A percentile compares a stretch with the other conserved stretches of the same genome.
Evolutionary conservation across 2,888 invertebrate genomes (phyloP).

Genomic region (Apodemia mormo): DNA sequence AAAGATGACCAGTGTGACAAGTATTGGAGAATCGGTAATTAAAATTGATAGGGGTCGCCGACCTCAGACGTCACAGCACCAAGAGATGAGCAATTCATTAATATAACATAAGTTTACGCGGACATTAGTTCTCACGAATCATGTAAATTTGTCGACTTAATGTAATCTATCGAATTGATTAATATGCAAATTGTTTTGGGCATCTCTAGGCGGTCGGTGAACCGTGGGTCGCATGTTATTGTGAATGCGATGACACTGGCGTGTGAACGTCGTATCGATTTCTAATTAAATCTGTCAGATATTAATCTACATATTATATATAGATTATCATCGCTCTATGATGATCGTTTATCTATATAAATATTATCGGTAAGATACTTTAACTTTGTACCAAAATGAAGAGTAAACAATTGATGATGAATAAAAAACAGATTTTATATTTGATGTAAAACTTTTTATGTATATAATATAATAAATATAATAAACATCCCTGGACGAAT

Average conservation of each 20-base stretch:
- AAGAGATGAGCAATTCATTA: constrained; percentile 76
- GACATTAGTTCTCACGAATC: constrained; percentile 78
- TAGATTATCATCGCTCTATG: no score
- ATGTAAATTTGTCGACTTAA: constrained; percentile 81
- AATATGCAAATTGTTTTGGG: constrained; percentile 77
- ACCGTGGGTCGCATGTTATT: constrained; percentile 66
- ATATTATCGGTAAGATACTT: no score
- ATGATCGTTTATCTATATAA: no score
- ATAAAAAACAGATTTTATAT: no score
- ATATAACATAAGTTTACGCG: constrained; percentile 80
- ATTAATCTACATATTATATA: background rate
- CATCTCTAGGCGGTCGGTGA: constrained; percentile 79
- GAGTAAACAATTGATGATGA: no score
- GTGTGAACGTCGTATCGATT: constrained; percentile 83
- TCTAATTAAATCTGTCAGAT: constrained; percentile 1
- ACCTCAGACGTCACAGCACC: constrained; percentile 44
- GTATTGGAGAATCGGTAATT: constrained; percentile 49
- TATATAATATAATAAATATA: no score
- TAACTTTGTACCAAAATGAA: no score
- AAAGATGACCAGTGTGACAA: constrained; percentile 22
- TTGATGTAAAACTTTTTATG: no score
- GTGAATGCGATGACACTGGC: constrained; percentile 86
- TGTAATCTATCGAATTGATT: constrained; percentile 81
- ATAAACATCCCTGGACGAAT: no score
- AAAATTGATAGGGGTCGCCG: constrained; percentile 67